Conservation (phyloP, 2,888 invertebrate genomes). For the Laspeyria flexula region DNA sequence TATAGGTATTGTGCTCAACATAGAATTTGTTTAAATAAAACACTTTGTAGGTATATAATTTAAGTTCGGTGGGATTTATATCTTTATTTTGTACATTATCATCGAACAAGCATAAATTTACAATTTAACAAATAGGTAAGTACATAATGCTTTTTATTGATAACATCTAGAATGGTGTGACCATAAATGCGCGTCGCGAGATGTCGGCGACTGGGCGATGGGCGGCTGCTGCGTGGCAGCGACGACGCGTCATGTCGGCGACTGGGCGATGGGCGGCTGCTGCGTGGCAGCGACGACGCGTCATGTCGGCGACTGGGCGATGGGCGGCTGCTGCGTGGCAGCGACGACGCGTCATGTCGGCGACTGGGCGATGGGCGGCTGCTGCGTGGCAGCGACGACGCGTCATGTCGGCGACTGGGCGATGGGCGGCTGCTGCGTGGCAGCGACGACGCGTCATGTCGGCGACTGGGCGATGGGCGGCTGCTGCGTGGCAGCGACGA, state of each 20-base stretch:
- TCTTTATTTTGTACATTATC: slow-evolving; percentile 52
- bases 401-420: too few species aligned
- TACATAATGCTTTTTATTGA: slow-evolving; percentile 22
- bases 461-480: too few species aligned
- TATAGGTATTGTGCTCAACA: too few species aligned
- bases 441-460: too few species aligned
- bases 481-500: too few species aligned
- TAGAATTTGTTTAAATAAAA: too few species aligned
- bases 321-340: background rate
- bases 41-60: too few species aligned
- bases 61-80: slow-evolving; percentile 36
- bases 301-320: background rate
- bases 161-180: background rate
- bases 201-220: background rate
- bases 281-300: background rate
- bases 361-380: too few species aligned
- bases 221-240: background rate
- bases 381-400: background rate
- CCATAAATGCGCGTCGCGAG: too few species aligned
- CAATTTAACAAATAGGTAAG: slow-evolving; percentile 39
- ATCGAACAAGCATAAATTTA: slow-evolving; percentile 48
- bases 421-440: too few species aligned
- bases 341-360: too few species aligned
- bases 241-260: too few species aligned
- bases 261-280: background rate